Conservation (phyloP, 2,113 vertebrate species). For the Periophthalmodon schlosseri region DNA sequence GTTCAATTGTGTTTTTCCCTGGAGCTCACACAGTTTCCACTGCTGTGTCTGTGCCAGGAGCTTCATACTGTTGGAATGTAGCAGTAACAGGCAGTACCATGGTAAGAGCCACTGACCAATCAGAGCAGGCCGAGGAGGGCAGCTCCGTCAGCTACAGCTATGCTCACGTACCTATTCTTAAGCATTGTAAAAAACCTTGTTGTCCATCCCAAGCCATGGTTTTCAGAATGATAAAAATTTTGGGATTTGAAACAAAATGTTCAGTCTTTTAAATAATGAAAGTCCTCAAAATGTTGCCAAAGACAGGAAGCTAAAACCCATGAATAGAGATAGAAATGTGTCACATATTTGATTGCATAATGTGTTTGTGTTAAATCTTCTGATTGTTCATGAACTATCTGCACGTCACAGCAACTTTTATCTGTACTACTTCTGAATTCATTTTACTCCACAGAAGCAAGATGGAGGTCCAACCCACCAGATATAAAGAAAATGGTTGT, state of each 20-base stretch:
- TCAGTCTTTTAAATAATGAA: too few species aligned
- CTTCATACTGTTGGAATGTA: conserved; percentile 73
- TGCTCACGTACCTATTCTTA: conserved; percentile 36
- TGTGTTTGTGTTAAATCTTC: too few species aligned
- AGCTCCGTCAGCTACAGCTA: conserved; percentile 23
- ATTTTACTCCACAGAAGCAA: background rate
- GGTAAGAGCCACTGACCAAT: conserved; percentile 47
- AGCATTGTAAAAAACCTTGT: background rate
- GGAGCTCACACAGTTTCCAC: conserved; percentile 43
- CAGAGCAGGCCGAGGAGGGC: background rate
- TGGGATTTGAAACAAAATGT: too few species aligned
- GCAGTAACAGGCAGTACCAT: conserved; percentile 73
- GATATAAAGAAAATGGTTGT: background rate
- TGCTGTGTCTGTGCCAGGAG: conserved; percentile 39
- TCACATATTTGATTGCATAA: background rate
- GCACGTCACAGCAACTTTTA: background rate
- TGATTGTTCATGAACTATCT: background rate
- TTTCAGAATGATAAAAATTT: too few species aligned
- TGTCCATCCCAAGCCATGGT: background rate
- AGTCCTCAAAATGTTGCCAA: too few species aligned
- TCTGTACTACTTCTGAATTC: background rate
- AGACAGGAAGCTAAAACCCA: too few species aligned
- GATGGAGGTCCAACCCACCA: background rate
- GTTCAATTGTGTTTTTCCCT: conserved; percentile 25
- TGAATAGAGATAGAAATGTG: background rate